Evolutionary conservation across 2,888 invertebrate genomes (phyloP), one percentile per base, ranked within the genome.

Genomic region (Drosophila paramelanica): DNA sequence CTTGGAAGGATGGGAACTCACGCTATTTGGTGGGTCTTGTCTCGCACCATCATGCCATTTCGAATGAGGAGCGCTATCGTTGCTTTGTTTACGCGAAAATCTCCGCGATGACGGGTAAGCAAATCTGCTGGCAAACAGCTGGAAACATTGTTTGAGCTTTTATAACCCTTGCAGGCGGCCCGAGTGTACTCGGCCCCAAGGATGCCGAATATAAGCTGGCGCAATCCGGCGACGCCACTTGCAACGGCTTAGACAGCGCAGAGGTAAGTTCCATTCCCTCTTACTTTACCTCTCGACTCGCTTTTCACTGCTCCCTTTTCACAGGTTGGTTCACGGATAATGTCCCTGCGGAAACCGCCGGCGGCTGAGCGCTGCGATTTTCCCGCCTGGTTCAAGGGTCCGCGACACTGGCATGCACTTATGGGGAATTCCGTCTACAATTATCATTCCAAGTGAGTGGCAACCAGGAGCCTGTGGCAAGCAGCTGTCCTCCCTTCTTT

Each of bases 71-170:
- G 92, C 95, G 97, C 78, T 98, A 97, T 93, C 94, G 98, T 80
- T 98, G 98, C 93, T 98, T 98, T 93, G 98, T 98, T 69, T 98
- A 97, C 93, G 97, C 97, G 93, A 96, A 96, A 94, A 95, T 95
- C 81, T 94, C 95, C 90, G 93, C 94, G 90, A 93, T 93, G 73
- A 91, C 91, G 92, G 93, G 94, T 94, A 92, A 93, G 93, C 75
- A 47, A 69, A 46, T 38, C 41, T 60, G 13, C 59, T 46, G 62
- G 62, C 66, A 79, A 79, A 67, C 70, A 69, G 50, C 47, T 52
- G 56, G 49, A 68, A 71, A 73, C 73, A 81, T 73, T 78, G 67
- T 73, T 73, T 73, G 62, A 55, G 69, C 59, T 36, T 49, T 57
- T 64, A 42, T 64, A 55, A 42, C 72, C 50, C 62, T 65, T 65